Conservation (phyloP, 2,797 vertebrate genomes). For the Menidia menidia region DNA sequence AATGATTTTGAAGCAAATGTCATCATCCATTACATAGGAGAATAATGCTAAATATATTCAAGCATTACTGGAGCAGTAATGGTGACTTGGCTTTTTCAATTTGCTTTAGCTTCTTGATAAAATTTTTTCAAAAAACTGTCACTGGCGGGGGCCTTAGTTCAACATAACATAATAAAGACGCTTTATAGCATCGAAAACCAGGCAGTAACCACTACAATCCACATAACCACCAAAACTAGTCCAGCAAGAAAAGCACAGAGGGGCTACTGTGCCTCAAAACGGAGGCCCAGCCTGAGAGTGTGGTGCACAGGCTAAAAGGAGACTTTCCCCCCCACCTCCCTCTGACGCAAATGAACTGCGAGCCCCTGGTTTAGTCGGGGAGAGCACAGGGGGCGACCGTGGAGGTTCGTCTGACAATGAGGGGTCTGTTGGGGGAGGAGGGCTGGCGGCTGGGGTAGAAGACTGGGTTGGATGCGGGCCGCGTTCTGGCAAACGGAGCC, state of each 20-base stretch:
- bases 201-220: background rate
- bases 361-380: slow-evolving; percentile 60
- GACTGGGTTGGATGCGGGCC: slow-evolving; percentile 66
- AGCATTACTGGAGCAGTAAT: slow-evolving; percentile 18
- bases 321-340: slow-evolving; percentile 19
- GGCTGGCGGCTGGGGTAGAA: slow-evolving; percentile 71
- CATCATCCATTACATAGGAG: slow-evolving; percentile 27
- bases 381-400: slow-evolving; percentile 40
- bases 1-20: background rate
- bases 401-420: slow-evolving; percentile 72
- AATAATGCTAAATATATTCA: slow-evolving; percentile 33
- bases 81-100: too few relatives aligned
- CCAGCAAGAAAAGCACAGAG: slow-evolving; percentile 65
- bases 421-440: slow-evolving; percentile 76
- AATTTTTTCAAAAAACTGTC: too few relatives aligned
- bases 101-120: too few relatives aligned
- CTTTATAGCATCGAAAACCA: slow-evolving; percentile 40
- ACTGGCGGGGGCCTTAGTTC: slow-evolving; percentile 26
- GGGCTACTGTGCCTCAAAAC: slow-evolving; percentile 57
- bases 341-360: slow-evolving; percentile 64
- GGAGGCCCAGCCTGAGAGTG: slow-evolving; percentile 32
- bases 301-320: slow-evolving; percentile 49
- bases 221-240: slow-evolving; percentile 36
- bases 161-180: slow-evolving; percentile 34
- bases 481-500: slow-evolving; percentile 70